Evolutionary conservation across 2,797 vertebrate species (phyloP).

Genomic region (Fringilla coelebs): DNA sequence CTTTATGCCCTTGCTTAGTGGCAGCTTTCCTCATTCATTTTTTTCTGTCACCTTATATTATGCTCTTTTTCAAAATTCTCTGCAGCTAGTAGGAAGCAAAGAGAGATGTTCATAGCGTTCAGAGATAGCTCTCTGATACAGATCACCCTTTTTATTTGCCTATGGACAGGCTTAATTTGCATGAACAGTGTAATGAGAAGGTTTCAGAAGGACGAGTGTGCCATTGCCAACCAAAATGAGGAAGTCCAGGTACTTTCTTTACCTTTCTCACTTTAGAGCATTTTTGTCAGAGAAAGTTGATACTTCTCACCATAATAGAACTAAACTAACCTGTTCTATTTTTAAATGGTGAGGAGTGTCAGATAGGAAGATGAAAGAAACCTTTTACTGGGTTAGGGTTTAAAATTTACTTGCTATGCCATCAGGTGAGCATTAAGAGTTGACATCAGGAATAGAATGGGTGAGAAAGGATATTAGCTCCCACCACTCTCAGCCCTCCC

Average conservation of each 20-base stretch:
- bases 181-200: not conserved
- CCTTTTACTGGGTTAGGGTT: not conserved
- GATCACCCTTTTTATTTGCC: not conserved
- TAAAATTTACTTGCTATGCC: not conserved
- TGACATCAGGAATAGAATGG: not conserved
- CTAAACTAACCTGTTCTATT: not conserved
- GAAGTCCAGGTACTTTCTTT: not conserved
- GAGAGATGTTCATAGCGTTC: not conserved
- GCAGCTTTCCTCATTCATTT: not conserved
- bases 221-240: not conserved
- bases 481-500: not conserved
- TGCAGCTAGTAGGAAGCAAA: not conserved
- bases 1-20: not conserved
- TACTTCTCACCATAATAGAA: not conserved
- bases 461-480: not conserved
- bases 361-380: not conserved
- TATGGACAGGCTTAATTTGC: not conserved
- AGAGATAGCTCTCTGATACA: not conserved
- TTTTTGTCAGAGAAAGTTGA: not conserved
- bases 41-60: not conserved
- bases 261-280: not conserved
- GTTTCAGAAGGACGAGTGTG: not conserved
- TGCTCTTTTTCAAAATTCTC: not conserved
- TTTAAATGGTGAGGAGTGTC: accelerated
- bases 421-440: not conserved